Evolutionary conservation across 1,140 invertebrate species (phyloP).

Genomic region (Onthophagus taurus): DNA sequence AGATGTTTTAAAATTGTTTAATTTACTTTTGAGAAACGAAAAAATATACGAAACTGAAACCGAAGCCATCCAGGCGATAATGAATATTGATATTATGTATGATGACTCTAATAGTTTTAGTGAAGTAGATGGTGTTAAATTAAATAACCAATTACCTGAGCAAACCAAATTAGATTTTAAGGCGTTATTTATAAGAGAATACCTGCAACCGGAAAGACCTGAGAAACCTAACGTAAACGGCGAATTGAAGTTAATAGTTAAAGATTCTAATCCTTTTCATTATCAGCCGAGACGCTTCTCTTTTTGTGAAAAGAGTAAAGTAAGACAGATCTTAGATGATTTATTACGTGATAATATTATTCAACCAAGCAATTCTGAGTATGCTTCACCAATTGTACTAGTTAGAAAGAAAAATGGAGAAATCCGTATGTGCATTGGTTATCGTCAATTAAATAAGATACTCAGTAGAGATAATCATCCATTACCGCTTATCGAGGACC

Average conservation of each 20-base stretch:
- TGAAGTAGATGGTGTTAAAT: too few relatives aligned
- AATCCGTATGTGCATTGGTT: constrained; percentile 1
- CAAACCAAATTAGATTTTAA: too few relatives aligned
- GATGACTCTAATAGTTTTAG: too few relatives aligned
- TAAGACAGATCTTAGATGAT: constrained; percentile 4
- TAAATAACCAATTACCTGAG: too few relatives aligned
- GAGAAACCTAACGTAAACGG: neutral
- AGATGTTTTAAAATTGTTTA: constrained; percentile 7
- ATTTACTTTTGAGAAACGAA: too few relatives aligned
- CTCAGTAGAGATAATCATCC: constrained; percentile 1
- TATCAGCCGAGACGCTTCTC: constrained; percentile 4
- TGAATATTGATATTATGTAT: too few relatives aligned
- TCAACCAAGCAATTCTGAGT: constrained; percentile 1
- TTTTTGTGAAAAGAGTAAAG: constrained; percentile 1
- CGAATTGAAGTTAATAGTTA: constrained; percentile 8
- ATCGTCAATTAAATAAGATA: constrained; percentile 5
- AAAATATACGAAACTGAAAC: too few relatives aligned
- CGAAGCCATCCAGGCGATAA: too few relatives aligned
- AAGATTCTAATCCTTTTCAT: neutral
- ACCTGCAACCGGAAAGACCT: too few relatives aligned
- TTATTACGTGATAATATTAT: constrained; percentile 5
- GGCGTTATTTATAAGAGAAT: too few relatives aligned
- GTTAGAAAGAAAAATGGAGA: constrained; percentile 3
- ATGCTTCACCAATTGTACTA: constrained; percentile 1
- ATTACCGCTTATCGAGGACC: constrained; percentile 20